Conservation (phyloP, 1,140 invertebrate genomes). For the Drosophila aff. region DNA sequence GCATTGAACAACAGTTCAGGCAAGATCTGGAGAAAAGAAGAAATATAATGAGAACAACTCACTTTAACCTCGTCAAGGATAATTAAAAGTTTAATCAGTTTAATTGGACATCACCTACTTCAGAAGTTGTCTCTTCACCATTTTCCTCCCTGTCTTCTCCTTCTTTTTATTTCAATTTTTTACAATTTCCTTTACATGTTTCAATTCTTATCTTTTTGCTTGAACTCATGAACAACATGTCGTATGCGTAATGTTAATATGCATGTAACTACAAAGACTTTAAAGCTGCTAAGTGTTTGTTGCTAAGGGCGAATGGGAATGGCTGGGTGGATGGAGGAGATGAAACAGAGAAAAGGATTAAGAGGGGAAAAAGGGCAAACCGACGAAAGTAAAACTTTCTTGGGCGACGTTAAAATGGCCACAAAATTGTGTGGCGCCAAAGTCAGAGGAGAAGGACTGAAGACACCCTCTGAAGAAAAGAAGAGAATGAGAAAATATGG, state of each 20-base stretch:
- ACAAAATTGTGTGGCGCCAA: conserved; percentile 44
- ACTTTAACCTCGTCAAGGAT: not conserved
- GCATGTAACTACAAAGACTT: conserved; percentile 24
- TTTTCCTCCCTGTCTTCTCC: too few relatives aligned
- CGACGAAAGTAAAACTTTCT: conserved; percentile 37
- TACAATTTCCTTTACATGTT: not conserved
- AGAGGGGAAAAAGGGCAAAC: not conserved
- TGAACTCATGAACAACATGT: conserved; percentile 17
- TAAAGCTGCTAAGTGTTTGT: conserved; percentile 22
- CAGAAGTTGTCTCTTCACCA: not conserved
- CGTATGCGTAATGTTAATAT: conserved; percentile 47
- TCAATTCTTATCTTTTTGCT: not conserved
- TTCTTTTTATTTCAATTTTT: not conserved
- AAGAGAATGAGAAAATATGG: not conserved
- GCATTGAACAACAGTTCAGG: not conserved
- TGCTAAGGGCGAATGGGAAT: not conserved
- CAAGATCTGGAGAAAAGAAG: not conserved
- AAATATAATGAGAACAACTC: not conserved
- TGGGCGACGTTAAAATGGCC: conserved; percentile 36
- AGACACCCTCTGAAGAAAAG: not conserved
- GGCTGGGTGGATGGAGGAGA: not conserved
- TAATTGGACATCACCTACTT: conserved; percentile 3
- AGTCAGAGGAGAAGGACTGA: conserved; percentile 2
- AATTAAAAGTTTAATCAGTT: conserved; percentile 15
- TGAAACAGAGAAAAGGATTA: not conserved